Evolutionary conservation across 1,140 invertebrate species (phyloP), one percentile per base, ranked within the genome.

Genomic region (Drosophila ambigua): DNA sequence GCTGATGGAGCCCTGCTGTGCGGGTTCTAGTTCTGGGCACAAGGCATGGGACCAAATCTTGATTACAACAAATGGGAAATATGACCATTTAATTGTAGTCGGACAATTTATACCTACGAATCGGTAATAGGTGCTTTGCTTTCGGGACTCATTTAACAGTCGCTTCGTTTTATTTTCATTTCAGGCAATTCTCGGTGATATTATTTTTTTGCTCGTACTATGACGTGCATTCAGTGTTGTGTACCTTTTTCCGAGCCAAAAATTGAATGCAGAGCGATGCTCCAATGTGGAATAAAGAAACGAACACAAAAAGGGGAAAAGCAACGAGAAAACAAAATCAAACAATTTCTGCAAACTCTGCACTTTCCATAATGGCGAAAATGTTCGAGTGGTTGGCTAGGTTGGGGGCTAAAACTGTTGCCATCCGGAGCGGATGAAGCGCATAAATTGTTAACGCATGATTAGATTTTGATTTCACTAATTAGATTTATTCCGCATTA

Each of bases 361-460:
- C 82, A 75, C 75, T 83, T 87, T 87, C 58, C 69, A 82, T 82
- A 88, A 78, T 87, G 62, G 62, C 39, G 61, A 84, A 84, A 84
- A 77, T 80, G 51, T 79, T 62, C 41, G 24, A 43, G 57, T 28
- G 46, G 16, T 15, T 48, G 16, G 50, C 0, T 16, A 39, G 46
- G 26, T 24, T 6, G 46, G 54, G 45, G 54, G 39, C 23, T 45
- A 31, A 45, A 72, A 51, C 57, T 61, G 72, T 62, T 67, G 69
- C 67, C 67, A 69, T 45, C 67, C 64, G 23, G 65, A 52, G 68
- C 55, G 84, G 65, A 72, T 67, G 83, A 79, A 83, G 79, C 75
- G 79, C 83, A 87, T 87, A 87, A 87, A 87, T 87, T 87, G 79
- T 88, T 83, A 83, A 88, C 83, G 83, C 83, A 83, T 87, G 83